Conservation (phyloP, 2,113 vertebrate genomes). For the Glaucidium brasilianum region DNA sequence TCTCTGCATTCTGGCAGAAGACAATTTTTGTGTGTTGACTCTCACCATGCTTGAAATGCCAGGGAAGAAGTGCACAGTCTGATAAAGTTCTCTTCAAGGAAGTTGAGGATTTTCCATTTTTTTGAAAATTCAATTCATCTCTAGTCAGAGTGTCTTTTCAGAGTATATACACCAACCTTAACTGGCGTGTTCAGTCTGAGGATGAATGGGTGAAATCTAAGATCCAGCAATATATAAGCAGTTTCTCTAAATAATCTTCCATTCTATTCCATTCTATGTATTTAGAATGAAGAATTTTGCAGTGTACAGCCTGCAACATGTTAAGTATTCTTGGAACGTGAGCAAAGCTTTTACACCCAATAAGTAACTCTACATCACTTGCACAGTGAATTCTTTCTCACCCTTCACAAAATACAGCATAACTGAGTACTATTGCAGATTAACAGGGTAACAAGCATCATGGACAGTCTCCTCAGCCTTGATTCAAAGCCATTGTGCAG, state of each 20-base stretch:
- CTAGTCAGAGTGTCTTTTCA: not conserved
- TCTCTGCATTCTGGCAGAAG: not conserved
- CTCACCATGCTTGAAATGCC: not conserved
- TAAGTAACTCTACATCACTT: not conserved
- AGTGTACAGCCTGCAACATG: not conserved
- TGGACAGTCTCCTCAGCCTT: not conserved
- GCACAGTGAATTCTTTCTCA: not conserved
- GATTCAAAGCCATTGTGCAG: not conserved
- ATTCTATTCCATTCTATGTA: conserved; percentile 55
- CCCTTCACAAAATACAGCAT: not conserved
- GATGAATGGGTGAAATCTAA: conserved; percentile 48
- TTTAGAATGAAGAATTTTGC: conserved; percentile 58
- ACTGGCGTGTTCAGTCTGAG: conserved; percentile 31
- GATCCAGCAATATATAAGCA: conserved; percentile 18
- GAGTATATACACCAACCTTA: conserved; percentile 29
- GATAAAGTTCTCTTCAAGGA: conserved; percentile 6
- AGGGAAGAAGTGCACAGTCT: not conserved
- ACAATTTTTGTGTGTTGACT: not conserved
- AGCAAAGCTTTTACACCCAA: not conserved
- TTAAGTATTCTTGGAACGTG: not conserved
- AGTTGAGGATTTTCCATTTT: conserved; percentile 5
- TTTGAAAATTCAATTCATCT: conserved; percentile 12
- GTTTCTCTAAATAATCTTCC: conserved; percentile 29
- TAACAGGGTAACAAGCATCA: not conserved
- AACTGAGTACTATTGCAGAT: not conserved